Evolutionary conservation across 2,888 invertebrate species (phyloP), one percentile per base, ranked within the genome.

Genomic region (Napeogenes inachia): DNA sequence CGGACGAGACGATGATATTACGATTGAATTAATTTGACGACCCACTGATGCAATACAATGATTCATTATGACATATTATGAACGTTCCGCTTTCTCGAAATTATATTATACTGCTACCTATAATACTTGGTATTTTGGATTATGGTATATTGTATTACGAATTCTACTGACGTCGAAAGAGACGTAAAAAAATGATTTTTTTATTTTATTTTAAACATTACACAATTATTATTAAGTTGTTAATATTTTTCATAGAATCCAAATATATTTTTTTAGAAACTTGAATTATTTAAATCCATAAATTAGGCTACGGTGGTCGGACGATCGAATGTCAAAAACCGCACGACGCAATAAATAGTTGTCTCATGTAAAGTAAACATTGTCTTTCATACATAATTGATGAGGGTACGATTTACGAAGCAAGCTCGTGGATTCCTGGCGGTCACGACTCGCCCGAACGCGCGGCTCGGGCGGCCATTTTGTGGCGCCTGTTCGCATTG

Each of bases 301-400:
- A 47, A 63, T 59, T 53, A 54, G 61, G 32, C 54, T 35, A 54
- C 8, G 8, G 35, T 13, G 54, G 54, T 30, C 74, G 74, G 77
- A 75, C 77, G 80, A 84, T 84, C 80, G 83, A 84, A 87, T 87
- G 86, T 87, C 87, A 88, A 84, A 88, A 89, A 86, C 85, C 84
- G 84, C 88, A 89, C 86, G 85, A 83, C 80, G 85, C 82, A 85
- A 88, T 88, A 89, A 89, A 89, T 89, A 84, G 84, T 85, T 84
- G 86, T 88, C 86, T 85, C 84, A 79, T 82, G 84, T 84, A 87
- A 84, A 86, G 88, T 86, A 87, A 89, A 89, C 89, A 89, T 85
- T 81, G 86, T 78, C 84, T 84, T 89, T 89, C 89, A 88, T 89
- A 87, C 88, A 89, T 89, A 88, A 89, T 87, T 89, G 88, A 89